Evolutionary conservation across 2,113 vertebrate genomes (phyloP), one percentile per base, ranked within the genome.

Genomic region (Myiozetetes cayanensis): DNA sequence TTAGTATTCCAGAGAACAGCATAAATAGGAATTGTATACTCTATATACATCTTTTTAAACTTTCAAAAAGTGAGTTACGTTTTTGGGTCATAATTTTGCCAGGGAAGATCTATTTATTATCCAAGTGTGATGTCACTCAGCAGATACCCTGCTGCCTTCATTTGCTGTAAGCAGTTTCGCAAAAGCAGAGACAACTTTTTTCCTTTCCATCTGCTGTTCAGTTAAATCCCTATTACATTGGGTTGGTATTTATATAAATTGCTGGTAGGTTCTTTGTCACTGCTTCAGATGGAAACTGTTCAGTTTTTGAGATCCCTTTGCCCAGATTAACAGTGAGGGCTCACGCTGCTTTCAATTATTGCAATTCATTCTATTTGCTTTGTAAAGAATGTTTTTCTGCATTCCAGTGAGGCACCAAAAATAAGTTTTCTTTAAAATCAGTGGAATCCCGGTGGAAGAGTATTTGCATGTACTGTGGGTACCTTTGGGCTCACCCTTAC

Each of bases 241-340:
- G 23, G 27, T 41, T 95, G 93, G 72, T 94, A 91, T 93, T 96
- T 95, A 88, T 95, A 93, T 83, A 93, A 94, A 95, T 85, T 76
- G 58, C 82, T 83, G 71, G 10, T 93, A 83, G 91, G 63, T 80
- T 91, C 75, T 86, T 94, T 88, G 77, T 91, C 79, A 77, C 83
- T 80, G 63, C 82, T 93, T 94, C 63, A 63, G 72, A 93, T 83
- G 43, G 59, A 63, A 71, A 86, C 75, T 56, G 65, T 59, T 95
- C 43, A 9, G 63, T 71, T 92, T 87, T 87, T 55, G 62, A 73
- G 95, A 93, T 93, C 85, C 82, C 75, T 91, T 93, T 92, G 73
- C 59, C 72, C 58, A 93, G 81, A 90, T 93, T 96, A 96, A 71
- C 59, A 84, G 55, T 3, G 55, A 86, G 79, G 35, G 59, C 67